Conservation (phyloP, 2,113 vertebrate species). For the Cottus gobio region DNA sequence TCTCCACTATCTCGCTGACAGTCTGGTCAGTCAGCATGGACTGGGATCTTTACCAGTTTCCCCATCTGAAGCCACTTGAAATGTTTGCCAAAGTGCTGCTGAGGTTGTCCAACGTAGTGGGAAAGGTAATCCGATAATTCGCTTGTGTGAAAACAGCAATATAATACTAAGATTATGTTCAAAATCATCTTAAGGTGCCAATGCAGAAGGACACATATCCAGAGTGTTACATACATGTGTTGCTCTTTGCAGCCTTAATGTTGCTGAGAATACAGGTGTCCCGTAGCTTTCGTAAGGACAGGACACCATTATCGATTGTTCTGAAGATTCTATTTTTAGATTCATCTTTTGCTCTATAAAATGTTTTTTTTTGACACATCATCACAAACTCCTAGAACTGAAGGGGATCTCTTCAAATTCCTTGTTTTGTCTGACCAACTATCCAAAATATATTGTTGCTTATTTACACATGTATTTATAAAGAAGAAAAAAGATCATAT, state of each 20-base stretch:
- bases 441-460: background rate
- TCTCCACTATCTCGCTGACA: background rate
- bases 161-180: background rate
- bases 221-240: background rate
- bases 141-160: background rate
- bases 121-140: background rate
- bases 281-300: background rate
- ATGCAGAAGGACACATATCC: background rate
- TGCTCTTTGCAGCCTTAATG: background rate
- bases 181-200: background rate
- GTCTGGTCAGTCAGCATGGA: background rate
- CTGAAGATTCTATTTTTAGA: background rate
- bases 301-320: background rate
- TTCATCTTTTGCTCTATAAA: background rate
- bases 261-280: background rate
- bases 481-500: background rate
- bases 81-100: background rate
- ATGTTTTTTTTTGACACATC: background rate
- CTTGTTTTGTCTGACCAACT: background rate
- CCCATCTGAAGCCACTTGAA: background rate
- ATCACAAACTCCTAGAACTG: background rate
- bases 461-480: background rate
- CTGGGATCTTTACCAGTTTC: background rate
- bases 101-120: background rate
- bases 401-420: background rate